Evolutionary conservation across 2,888 invertebrate genomes (phyloP).

Genomic region (Pyrrhosoma nymphula): DNA sequence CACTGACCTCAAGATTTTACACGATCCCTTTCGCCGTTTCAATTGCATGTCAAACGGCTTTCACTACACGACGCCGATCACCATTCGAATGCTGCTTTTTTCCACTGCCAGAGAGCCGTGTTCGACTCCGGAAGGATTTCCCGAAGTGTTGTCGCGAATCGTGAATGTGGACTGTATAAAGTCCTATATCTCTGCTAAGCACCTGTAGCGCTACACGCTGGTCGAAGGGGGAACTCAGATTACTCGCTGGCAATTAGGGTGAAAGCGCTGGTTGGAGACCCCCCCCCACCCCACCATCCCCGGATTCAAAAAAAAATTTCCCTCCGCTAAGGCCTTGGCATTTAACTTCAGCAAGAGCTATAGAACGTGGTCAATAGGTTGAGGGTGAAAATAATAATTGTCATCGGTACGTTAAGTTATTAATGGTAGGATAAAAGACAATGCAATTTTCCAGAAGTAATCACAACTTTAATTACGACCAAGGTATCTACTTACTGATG

Average conservation of each 20-base stretch:
- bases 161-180: not conserved
- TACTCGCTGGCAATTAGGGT: not conserved
- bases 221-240: not conserved
- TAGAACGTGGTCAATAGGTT: too few species aligned
- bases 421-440: too few species aligned
- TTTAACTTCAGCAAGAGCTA: too few species aligned
- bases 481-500: too few species aligned
- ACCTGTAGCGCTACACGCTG: not conserved
- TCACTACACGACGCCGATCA: not conserved
- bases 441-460: too few species aligned
- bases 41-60: not conserved
- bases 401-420: too few species aligned
- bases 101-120: not conserved
- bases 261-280: not conserved
- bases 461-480: too few species aligned
- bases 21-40: conserved; percentile 3
- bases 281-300: too few species aligned
- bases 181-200: not conserved
- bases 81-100: not conserved
- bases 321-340: too few species aligned
- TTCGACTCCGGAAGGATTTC: not conserved
- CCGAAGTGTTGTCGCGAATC: not conserved
- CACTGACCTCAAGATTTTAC: not conserved
- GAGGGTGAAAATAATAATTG: too few species aligned
- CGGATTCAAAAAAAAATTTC: too few species aligned